phyloP scores from a whole-genome alignment of 2,888 invertebrate species.

The Pimpla rufipes region DNA sequence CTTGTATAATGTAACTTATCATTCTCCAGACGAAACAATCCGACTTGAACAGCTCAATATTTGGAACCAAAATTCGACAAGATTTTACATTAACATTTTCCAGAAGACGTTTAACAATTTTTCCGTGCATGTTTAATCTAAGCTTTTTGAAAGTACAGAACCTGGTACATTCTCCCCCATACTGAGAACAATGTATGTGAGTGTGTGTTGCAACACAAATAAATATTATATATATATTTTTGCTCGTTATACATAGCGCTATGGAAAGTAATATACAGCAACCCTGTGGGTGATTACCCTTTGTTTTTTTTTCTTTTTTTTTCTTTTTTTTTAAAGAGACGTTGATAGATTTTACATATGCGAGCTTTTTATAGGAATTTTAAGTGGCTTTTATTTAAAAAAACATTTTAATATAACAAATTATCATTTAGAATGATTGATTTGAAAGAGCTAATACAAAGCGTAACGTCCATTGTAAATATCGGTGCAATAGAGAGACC shows the following conservation, averaged over 20 bases:
- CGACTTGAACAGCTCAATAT: background rate
- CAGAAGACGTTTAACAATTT: background rate
- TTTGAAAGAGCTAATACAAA: conserved; percentile 75
- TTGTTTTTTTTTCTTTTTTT: conserved; percentile 77
- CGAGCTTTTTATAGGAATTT: conserved; percentile 78
- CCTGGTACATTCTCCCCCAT: conserved; percentile 12
- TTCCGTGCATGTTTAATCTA: background rate
- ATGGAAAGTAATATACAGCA: conserved; percentile 27
- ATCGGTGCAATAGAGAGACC: conserved; percentile 83
- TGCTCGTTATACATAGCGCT: conserved; percentile 26
- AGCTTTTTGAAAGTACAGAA: background rate
- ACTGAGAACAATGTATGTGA: conserved; percentile 17
- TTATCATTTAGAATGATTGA: conserved; percentile 62
- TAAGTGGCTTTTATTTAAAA: conserved; percentile 78
- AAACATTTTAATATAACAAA: conserved; percentile 66
- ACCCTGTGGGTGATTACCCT: conserved; percentile 70
- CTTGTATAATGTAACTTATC: background rate
- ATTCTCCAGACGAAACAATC: background rate
- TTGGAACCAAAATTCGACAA: background rate
- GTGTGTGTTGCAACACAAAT: conserved; percentile 32
- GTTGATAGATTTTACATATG: conserved; percentile 56
- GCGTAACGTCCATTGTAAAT: conserved; percentile 83
- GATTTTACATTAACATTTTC: conserved; percentile 5
- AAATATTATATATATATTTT: conserved; percentile 14
- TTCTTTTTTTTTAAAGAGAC: too few relatives aligned